A percentile compares a stretch with the other conserved stretches of the same genome.
Evolutionary conservation across 2,888 invertebrate species (phyloP).

Genomic region (Euzophera pinguis): DNA sequence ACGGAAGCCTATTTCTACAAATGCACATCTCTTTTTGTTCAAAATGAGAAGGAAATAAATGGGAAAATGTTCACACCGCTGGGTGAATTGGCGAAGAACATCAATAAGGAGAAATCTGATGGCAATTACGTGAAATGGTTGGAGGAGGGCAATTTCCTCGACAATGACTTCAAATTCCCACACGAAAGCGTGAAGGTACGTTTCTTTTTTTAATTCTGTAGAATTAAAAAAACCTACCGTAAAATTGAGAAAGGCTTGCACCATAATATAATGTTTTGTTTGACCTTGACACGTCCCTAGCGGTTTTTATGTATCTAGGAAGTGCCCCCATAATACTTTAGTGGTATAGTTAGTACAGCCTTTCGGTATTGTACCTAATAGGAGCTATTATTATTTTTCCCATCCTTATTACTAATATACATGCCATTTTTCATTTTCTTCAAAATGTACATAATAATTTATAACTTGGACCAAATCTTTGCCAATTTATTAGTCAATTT

Average conservation of each 20-base stretch:
- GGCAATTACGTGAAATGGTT: conserved; percentile 61
- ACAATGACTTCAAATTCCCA: conserved; percentile 65
- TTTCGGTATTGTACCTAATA: no score
- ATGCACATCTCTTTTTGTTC: conserved; percentile 70
- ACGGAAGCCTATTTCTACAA: conserved; percentile 74
- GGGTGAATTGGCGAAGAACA: conserved; percentile 60
- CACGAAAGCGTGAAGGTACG: conserved; percentile 71
- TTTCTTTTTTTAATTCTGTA: conserved; percentile 4
- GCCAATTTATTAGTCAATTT: no score
- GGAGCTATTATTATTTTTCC: no score
- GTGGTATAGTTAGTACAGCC: background rate
- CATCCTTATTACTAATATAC: no score
- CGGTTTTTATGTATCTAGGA: conserved; percentile 9
- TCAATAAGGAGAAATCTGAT: conserved; percentile 63
- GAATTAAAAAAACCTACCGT: background rate
- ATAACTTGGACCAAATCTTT: no score
- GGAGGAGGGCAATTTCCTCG: conserved; percentile 55
- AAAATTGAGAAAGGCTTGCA: background rate
- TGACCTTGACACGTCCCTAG: conserved; percentile 38
- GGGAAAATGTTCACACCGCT: conserved; percentile 73
- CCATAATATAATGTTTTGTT: background rate
- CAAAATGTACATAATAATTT: no score
- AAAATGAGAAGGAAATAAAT: conserved; percentile 66
- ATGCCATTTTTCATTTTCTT: no score
- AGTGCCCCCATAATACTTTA: background rate